Percentiles rank a stretch among this genome's conserved stretches.
phyloP scores from a whole-genome alignment of 2,888 invertebrate genomes.

The Mythimna albipuncta region DNA sequence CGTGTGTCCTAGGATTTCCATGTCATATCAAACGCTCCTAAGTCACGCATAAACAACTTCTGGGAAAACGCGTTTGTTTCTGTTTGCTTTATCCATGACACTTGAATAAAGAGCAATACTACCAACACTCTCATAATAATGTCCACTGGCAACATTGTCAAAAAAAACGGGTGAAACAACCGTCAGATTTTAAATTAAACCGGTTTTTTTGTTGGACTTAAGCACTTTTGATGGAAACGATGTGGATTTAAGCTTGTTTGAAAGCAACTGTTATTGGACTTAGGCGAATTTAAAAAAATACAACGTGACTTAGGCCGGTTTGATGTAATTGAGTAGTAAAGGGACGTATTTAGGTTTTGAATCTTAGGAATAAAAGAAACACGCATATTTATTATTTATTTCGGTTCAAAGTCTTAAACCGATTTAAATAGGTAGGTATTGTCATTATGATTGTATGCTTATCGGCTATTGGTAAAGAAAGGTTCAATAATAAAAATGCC shows the following conservation, averaged over 20 bases:
- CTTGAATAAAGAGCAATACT: slow-evolving; percentile 31
- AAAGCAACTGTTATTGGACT: slow-evolving; percentile 34
- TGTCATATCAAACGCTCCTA: slow-evolving; percentile 39
- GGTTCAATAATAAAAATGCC: too few species aligned
- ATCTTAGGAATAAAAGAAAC: too few species aligned
- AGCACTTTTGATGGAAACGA: slow-evolving; percentile 31
- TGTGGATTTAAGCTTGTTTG: slow-evolving; percentile 39
- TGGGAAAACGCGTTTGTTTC: slow-evolving; percentile 44
- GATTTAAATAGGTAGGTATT: too few species aligned
- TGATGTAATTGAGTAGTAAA: slow-evolving; percentile 38
- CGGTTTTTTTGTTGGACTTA: slow-evolving; percentile 42
- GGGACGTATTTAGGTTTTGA: slow-evolving; percentile 32
- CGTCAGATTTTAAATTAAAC: slow-evolving; percentile 41
- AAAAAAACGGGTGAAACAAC: slow-evolving; percentile 45
- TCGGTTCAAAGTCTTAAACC: too few species aligned
- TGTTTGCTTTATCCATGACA: slow-evolving; percentile 39
- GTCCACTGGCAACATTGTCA: slow-evolving; percentile 40
- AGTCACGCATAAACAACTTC: slow-evolving; percentile 49
- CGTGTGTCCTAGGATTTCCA: too few species aligned
- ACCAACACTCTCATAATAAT: slow-evolving; percentile 40
- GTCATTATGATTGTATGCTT: too few species aligned
- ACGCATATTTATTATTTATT: too few species aligned
- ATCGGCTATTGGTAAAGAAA: too few species aligned
- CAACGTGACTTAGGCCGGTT: slow-evolving; percentile 36
- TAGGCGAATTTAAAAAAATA: slow-evolving; percentile 33